Percentiles rank a stretch among this genome's conserved stretches.
Evolutionary conservation across 2,797 vertebrate species (phyloP).

Genomic region (Acanthurus lineatus): DNA sequence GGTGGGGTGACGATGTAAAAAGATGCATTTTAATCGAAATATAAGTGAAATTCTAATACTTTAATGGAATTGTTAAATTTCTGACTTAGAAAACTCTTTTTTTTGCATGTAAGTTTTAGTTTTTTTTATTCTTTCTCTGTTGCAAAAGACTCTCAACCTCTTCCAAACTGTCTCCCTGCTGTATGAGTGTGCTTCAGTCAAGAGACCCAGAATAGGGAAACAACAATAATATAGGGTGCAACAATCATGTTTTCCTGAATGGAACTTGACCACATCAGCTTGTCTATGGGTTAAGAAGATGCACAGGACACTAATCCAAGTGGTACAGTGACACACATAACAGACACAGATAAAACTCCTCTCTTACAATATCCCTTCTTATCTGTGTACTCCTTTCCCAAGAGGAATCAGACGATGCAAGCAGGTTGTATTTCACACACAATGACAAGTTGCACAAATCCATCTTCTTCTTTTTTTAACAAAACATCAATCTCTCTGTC

Average conservation of each 20-base stretch:
- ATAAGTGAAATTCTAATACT: constrained; percentile 15
- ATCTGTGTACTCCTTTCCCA: constrained; percentile 41
- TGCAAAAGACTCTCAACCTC: constrained; percentile 32
- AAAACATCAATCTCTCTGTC: constrained; percentile 1
- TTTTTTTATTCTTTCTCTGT: constrained; percentile 14
- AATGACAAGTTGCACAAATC: constrained; percentile 50
- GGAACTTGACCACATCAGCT: constrained; percentile 47
- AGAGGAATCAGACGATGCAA: constrained; percentile 55
- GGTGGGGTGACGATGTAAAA: constrained; percentile 41
- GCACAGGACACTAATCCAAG: constrained; percentile 58
- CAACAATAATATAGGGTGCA: constrained; percentile 27
- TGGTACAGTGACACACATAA: constrained; percentile 24
- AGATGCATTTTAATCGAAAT: constrained; percentile 53
- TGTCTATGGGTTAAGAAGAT: constrained; percentile 54
- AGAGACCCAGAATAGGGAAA: constrained; percentile 26
- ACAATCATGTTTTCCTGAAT: constrained; percentile 30
- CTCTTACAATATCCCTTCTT: constrained; percentile 40
- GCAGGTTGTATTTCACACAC: constrained; percentile 57
- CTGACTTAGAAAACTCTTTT: neutral
- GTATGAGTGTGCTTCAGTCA: constrained; percentile 35
- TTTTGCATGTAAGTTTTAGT: constrained; percentile 1
- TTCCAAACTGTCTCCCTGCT: constrained; percentile 15
- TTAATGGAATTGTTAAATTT: constrained; percentile 6
- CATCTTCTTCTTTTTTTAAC: constrained; percentile 24
- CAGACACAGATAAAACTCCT: constrained; percentile 56